These are phyloP conservation scores for Pelobates fuscus DNA, from an alignment of 2,113 vertebrate genomes.

Conservation along the genomic window DNA sequence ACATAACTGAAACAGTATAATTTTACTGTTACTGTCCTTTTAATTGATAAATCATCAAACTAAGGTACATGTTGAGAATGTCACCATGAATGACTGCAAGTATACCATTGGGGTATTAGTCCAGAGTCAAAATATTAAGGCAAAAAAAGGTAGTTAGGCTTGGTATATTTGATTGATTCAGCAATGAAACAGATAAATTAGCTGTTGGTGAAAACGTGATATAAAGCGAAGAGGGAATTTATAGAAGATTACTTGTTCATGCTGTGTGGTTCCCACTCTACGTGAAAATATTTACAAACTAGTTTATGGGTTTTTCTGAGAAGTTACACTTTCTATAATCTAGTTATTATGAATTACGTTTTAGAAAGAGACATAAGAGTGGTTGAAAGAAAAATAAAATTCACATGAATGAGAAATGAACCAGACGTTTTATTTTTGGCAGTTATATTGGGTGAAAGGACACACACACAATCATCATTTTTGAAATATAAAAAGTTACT, in stretches of 20 bases:
- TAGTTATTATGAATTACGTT: constrained; percentile 6
- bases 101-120: neutral
- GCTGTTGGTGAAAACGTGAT: constrained; percentile 60
- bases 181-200: constrained; percentile 67
- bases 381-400: neutral
- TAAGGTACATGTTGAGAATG: neutral
- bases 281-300: constrained; percentile 20
- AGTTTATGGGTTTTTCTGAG: constrained; percentile 1
- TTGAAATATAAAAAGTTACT: neutral
- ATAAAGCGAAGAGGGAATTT: constrained; percentile 62
- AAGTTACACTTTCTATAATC: constrained; percentile 9
- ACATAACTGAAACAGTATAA: too few relatives aligned
- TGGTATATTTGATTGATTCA: constrained; percentile 62
- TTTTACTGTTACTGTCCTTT: too few relatives aligned
- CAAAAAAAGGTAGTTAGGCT: constrained; percentile 58
- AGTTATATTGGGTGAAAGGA: neutral
- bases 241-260: constrained; percentile 61
- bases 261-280: constrained; percentile 51
- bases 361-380: neutral
- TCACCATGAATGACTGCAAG: neutral
- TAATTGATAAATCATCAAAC: too few relatives aligned
- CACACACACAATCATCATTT: neutral
- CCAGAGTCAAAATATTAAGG: neutral
- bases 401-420: constrained; percentile 1
- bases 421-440: neutral